Evolutionary conservation across 2,888 invertebrate genomes (phyloP).

Genomic region (Laspeyria flexula): DNA sequence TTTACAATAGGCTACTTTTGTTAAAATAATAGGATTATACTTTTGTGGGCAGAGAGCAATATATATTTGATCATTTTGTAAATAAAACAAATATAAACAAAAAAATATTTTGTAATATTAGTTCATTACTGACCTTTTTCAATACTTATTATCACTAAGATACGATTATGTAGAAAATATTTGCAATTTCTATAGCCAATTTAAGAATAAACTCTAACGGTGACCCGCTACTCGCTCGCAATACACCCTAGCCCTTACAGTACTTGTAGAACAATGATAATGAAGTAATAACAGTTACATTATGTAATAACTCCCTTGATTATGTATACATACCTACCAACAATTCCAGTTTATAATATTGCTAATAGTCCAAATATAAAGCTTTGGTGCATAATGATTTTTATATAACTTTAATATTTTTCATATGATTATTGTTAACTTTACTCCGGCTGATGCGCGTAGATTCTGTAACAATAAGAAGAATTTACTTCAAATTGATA

Average conservation of each 20-base stretch:
- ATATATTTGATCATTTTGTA: no score
- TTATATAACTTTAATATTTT: slow-evolving; percentile 30
- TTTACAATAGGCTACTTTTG: no score
- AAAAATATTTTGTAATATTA: no score
- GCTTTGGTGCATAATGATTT: slow-evolving; percentile 61
- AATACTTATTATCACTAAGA: no score
- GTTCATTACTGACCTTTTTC: no score
- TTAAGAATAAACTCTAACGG: no score
- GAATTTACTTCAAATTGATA: background rate
- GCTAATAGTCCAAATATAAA: slow-evolving; percentile 57
- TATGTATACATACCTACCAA: slow-evolving; percentile 36
- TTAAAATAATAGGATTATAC: no score
- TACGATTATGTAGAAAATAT: no score
- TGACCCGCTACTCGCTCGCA: slow-evolving; percentile 29
- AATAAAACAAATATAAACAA: no score
- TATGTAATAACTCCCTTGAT: slow-evolving; percentile 25
- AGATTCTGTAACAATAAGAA: slow-evolving; percentile 43
- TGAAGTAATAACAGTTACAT: slow-evolving; percentile 14
- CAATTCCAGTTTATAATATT: slow-evolving; percentile 40
- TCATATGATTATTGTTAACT: slow-evolving; percentile 44
- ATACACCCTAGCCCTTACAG: slow-evolving; percentile 17
- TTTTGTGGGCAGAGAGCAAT: no score
- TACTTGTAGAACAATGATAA: slow-evolving; percentile 7
- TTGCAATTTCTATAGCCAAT: no score
- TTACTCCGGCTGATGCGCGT: slow-evolving; percentile 38